phyloP scores from a whole-genome alignment of 2,888 invertebrate genomes.

The Chaetoderma sp. region DNA sequence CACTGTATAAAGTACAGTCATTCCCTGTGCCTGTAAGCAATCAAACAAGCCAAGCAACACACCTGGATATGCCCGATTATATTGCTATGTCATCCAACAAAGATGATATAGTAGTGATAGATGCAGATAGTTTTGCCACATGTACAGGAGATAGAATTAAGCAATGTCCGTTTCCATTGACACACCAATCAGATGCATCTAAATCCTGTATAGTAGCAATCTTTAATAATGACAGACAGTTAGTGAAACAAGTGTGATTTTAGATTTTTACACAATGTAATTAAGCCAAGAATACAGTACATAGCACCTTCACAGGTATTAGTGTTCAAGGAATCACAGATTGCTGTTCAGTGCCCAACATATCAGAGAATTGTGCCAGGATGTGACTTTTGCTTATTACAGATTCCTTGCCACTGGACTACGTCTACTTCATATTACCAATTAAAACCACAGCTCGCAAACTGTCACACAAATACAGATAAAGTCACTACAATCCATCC shows the following conservation, averaged over 20 bases:
- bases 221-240: slow-evolving; percentile 10
- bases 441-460: slow-evolving; percentile 21
- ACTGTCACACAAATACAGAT: slow-evolving; percentile 23
- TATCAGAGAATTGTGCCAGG: background rate
- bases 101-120: background rate
- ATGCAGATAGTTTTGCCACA: background rate
- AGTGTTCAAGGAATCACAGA: slow-evolving; percentile 8
- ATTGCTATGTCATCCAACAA: slow-evolving; percentile 10
- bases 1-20: no score
- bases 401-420: slow-evolving; percentile 23
- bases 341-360: slow-evolving; percentile 10
- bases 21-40: background rate
- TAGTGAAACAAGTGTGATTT: slow-evolving; percentile 10
- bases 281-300: background rate
- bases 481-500: no score
- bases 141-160: background rate
- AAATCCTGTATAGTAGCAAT: slow-evolving; percentile 1
- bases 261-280: slow-evolving; percentile 6
- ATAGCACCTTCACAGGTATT: slow-evolving; percentile 11
- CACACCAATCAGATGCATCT: background rate
- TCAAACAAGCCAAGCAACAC: slow-evolving; percentile 1
- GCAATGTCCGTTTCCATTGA: slow-evolving; percentile 4
- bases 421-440: slow-evolving; percentile 10
- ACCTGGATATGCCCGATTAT: slow-evolving; percentile 6
- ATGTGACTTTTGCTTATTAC: slow-evolving; percentile 3